These are phyloP conservation scores for Crossoptilon crossoptilon DNA, from an alignment of 2,797 vertebrate species.

Conservation along the genomic window DNA sequence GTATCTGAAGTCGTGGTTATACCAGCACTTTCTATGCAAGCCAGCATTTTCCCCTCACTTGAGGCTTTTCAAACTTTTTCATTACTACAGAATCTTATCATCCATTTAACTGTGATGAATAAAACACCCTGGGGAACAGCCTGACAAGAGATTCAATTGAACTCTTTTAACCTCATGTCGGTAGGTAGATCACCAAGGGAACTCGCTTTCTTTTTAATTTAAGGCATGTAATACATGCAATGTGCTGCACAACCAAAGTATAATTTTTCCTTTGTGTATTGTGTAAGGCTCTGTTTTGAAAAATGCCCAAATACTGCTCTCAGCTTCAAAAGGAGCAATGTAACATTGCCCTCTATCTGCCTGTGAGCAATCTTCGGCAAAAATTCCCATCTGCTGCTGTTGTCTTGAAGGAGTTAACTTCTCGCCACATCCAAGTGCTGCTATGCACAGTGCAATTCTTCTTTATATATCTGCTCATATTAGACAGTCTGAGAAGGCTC, in stretches of 20 bases:
- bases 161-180: slow-evolving; percentile 36
- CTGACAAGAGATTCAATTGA: slow-evolving; percentile 34
- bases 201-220: not conserved
- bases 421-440: slow-evolving; percentile 24
- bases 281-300: not conserved
- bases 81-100: slow-evolving; percentile 40
- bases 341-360: slow-evolving; percentile 47
- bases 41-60: slow-evolving; percentile 8
- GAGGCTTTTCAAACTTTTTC: slow-evolving; percentile 38
- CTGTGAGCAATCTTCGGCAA: not conserved
- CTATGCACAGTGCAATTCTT: slow-evolving; percentile 18
- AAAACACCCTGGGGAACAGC: slow-evolving; percentile 49
- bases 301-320: not conserved
- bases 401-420: slow-evolving; percentile 50
- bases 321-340: slow-evolving; percentile 25
- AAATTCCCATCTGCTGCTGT: not conserved
- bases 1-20: not conserved
- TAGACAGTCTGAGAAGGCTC: slow-evolving; percentile 49
- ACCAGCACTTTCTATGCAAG: not conserved
- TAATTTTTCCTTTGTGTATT: slow-evolving; percentile 3
- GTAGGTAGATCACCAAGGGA: not conserved
- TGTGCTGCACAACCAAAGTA: not conserved
- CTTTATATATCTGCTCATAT: not conserved
- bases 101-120: slow-evolving; percentile 56
- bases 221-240: not conserved